Evolutionary conservation across 2,888 invertebrate genomes (phyloP).

Genomic region (Epinotia demarniana): DNA sequence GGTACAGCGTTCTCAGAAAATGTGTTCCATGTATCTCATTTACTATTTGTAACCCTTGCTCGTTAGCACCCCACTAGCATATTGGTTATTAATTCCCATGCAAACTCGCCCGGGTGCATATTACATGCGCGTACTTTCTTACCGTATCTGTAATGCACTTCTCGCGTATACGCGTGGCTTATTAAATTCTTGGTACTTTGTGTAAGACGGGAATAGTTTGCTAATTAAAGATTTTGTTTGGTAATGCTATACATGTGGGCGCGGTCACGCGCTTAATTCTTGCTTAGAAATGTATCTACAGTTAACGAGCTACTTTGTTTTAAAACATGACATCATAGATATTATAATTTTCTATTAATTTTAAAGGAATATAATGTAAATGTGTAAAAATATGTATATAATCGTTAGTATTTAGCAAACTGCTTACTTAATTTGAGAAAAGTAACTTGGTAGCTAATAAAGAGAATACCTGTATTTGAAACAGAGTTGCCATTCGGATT

Average conservation of each 20-base stretch:
- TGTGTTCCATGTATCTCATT: conserved; percentile 3
- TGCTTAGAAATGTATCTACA: background rate
- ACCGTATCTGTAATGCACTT: conserved; percentile 25
- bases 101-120: conserved; percentile 26
- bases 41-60: background rate
- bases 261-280: background rate
- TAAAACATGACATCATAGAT: background rate
- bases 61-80: conserved; percentile 12
- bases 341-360: background rate
- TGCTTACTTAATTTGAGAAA: background rate
- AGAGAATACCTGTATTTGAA: background rate
- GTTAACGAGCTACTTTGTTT: no score
- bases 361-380: background rate
- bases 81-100: conserved; percentile 39
- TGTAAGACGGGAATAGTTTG: conserved; percentile 28
- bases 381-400: background rate
- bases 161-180: conserved; percentile 11
- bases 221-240: background rate
- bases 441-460: background rate
- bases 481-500: background rate
- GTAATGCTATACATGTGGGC: background rate
- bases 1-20: background rate
- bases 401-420: background rate
- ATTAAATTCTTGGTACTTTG: conserved; percentile 40
- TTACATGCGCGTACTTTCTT: conserved; percentile 29